Evolutionary conservation across 1,140 invertebrate species (phyloP), one percentile per base, ranked within the genome.

Genomic region (Danaus melanippus): DNA sequence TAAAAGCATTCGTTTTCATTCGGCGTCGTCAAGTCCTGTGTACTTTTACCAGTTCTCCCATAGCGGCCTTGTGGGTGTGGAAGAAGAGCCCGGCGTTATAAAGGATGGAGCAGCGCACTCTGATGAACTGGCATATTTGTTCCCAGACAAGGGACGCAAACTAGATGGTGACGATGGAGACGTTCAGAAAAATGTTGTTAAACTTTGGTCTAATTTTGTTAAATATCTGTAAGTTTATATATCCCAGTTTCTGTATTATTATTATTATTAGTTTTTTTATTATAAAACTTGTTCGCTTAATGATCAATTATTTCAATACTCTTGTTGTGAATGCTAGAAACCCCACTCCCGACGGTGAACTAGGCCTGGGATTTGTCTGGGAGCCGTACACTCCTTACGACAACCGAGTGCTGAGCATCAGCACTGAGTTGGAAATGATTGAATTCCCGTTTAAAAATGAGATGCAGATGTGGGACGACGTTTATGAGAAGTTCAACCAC

Each of bases 11-110:
- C n/a, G n/a, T n/a, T n/a, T n/a, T n/a, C n/a, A n/a, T n/a, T n/a
- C 73, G 7, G 50, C 58, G 7, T 48, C 57, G 10, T 17, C 60
- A 40, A 43, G 49, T 6, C 65, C 74, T 7, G 75, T 84, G 3
- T 86, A 74, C 58, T 77, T 64, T 48, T 86, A 86, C 59, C 71
- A 76, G 58, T 84, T 86, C 66, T 76, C 78, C 0, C 61, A 80
- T 46, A 49, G 52, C 6, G 71, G 78, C 0, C 56, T 67, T 12
- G 53, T 62, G 7, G 83, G 83, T 4, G 74, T 83, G 7, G 58
- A 61, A 9, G 50, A 58, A 3, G 74, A 79, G 47, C 60, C 60
- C 4, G 66, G 58, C 0, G 32, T 74, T 9, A 40, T 54, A 4
- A 86, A 83, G 57, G 45, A 12, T 0, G 83, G 83, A 7, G 78